Percentiles rank a stretch among this genome's conserved stretches.
Conservation (phyloP, 2,888 invertebrate species). For the Chrysina gloriosa region DNA sequence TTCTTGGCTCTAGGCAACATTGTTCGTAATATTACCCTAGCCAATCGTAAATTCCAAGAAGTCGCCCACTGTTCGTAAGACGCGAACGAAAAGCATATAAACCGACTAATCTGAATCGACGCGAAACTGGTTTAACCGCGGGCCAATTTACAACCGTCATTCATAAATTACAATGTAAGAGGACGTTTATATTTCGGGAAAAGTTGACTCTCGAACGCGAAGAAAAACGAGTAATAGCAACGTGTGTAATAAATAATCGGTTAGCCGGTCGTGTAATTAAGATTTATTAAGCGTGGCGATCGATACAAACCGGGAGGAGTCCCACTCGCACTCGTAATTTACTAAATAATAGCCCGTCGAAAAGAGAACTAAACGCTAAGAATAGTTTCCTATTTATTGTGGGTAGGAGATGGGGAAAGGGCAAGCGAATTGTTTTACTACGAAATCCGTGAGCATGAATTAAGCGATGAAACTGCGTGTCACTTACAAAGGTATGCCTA, state of each 20-base stretch:
- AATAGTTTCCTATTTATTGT: not conserved
- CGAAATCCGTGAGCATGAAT: too few species aligned
- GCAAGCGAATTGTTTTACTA: too few species aligned
- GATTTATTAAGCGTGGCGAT: constrained; percentile 27
- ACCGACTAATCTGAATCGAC: constrained; percentile 18
- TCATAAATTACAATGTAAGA: constrained; percentile 30
- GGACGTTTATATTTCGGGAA: constrained; percentile 22
- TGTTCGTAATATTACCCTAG: constrained; percentile 7
- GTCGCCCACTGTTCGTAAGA: not conserved
- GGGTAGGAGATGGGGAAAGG: too few species aligned
- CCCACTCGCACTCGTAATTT: constrained; percentile 20
- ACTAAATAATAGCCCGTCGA: not conserved
- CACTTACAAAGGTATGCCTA: too few species aligned
- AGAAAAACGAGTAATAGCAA: not conserved
- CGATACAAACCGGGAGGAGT: constrained; percentile 19
- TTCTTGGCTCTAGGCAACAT: constrained; percentile 5
- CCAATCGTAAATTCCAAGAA: constrained; percentile 9
- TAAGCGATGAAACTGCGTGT: too few species aligned
- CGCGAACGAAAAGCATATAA: constrained; percentile 4
- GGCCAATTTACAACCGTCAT: constrained; percentile 11
- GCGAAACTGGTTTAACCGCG: constrained; percentile 12
- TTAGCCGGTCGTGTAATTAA: not conserved
- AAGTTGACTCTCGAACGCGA: not conserved
- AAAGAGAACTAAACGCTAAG: too few species aligned
- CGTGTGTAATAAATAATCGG: not conserved